Evolutionary conservation across 2,888 invertebrate species (phyloP).

Genomic region (Plutella xylostella): DNA sequence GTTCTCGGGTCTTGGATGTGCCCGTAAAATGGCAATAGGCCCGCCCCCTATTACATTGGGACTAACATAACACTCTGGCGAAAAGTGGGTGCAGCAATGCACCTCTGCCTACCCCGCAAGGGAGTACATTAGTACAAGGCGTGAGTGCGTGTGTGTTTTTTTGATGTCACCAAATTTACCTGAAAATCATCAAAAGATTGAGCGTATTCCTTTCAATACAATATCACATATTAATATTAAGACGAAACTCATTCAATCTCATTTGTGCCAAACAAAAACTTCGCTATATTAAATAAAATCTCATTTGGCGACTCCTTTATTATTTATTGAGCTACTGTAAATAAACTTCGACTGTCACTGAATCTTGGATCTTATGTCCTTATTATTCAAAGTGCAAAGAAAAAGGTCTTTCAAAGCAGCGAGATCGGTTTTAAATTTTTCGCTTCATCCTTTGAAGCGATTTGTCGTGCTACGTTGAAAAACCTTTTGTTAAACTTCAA

Average conservation of each 20-base stretch:
- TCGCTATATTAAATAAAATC: slow-evolving; percentile 44
- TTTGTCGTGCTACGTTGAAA: slow-evolving; percentile 34
- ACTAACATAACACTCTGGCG: no score
- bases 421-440: slow-evolving; percentile 49
- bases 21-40: no score
- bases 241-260: not conserved
- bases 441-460: slow-evolving; percentile 47
- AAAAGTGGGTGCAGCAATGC: no score
- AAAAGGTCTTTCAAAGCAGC: slow-evolving; percentile 34
- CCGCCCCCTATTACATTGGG: no score
- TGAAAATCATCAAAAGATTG: no score
- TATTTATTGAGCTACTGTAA: slow-evolving; percentile 34
- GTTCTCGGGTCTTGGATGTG: no score
- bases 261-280: not conserved
- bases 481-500: slow-evolving; percentile 56
- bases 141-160: no score
- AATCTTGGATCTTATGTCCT: not conserved
- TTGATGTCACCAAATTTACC: no score
- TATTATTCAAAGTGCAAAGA: not conserved
- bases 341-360: slow-evolving; percentile 28
- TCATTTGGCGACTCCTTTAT: slow-evolving; percentile 47
- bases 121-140: no score
- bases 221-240: slow-evolving; percentile 1
- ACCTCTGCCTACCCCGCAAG: no score
- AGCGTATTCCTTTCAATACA: no score